Conservation (phyloP, 2,888 invertebrate species). For the Eudasyphora cyanicolor region DNA sequence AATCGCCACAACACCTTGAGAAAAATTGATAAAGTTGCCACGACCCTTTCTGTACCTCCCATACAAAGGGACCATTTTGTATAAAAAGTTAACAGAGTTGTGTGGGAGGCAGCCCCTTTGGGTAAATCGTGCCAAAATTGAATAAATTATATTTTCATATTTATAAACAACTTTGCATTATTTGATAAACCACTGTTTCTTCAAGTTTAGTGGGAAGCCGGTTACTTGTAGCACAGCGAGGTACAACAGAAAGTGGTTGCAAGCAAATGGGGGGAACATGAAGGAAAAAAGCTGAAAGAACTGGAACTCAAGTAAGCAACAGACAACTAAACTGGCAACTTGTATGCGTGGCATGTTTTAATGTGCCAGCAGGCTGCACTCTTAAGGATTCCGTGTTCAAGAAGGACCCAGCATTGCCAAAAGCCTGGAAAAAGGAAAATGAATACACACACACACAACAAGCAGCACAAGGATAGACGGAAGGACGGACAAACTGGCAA, state of each 20-base stretch:
- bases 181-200: slow-evolving; percentile 8
- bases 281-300: slow-evolving; percentile 16
- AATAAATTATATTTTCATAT: too few species aligned
- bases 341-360: slow-evolving; percentile 55
- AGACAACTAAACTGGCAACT: slow-evolving; percentile 53
- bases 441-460: slow-evolving; percentile 22
- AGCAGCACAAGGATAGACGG: neutral
- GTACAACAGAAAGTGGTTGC: slow-evolving; percentile 7
- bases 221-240: neutral
- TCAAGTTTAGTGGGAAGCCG: neutral
- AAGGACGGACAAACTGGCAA: neutral
- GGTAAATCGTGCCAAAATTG: too few species aligned
- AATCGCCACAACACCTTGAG: too few species aligned
- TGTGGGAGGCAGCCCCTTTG: too few species aligned
- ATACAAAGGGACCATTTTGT: too few species aligned
- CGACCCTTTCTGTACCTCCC: too few species aligned
- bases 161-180: too few species aligned
- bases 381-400: slow-evolving; percentile 51
- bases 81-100: too few species aligned
- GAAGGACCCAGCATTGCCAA: slow-evolving; percentile 38
- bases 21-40: too few species aligned
- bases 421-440: neutral
- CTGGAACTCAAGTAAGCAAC: slow-evolving; percentile 41
- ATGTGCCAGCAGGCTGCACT: slow-evolving; percentile 41
- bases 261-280: neutral